phyloP scores from a whole-genome alignment of 2,113 vertebrate species.

The Gobio gobio region DNA sequence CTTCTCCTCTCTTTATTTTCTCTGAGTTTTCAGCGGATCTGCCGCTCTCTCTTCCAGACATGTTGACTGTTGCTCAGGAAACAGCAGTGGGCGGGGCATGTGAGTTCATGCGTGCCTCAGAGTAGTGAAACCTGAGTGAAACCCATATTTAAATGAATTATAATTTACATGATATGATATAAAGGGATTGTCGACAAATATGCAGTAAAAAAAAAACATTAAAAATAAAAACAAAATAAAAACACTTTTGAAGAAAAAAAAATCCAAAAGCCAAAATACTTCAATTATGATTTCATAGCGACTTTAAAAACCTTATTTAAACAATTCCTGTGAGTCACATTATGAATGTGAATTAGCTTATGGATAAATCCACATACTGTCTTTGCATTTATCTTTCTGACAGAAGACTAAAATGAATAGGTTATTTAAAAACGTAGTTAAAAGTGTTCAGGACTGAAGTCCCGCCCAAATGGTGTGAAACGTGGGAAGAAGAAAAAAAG shows the following conservation, averaged over 20 bases:
- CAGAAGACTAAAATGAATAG: neutral
- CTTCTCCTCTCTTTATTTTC: neutral
- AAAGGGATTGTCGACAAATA: no score
- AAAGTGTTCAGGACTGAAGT: neutral
- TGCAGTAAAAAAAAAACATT: no score
- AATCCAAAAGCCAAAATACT: no score
- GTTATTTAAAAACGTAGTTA: neutral
- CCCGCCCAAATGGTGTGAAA: slow-evolving; percentile 1
- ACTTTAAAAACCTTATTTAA: neutral
- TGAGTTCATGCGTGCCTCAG: neutral
- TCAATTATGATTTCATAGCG: no score
- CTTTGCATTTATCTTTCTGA: neutral
- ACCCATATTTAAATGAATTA: no score
- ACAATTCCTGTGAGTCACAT: neutral
- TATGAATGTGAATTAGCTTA: neutral
- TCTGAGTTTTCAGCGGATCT: slow-evolving; percentile 11
- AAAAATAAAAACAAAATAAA: no score
- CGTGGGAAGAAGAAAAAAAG: neutral
- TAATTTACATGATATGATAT: no score
- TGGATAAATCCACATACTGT: neutral
- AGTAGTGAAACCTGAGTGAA: no score
- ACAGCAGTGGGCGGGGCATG: slow-evolving; percentile 4
- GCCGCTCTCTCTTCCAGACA: slow-evolving; percentile 40
- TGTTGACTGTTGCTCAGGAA: slow-evolving; percentile 58
- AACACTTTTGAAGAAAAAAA: no score